Evolutionary conservation across 1,140 invertebrate species (phyloP).

Genomic region (Procambarus virginalis): DNA sequence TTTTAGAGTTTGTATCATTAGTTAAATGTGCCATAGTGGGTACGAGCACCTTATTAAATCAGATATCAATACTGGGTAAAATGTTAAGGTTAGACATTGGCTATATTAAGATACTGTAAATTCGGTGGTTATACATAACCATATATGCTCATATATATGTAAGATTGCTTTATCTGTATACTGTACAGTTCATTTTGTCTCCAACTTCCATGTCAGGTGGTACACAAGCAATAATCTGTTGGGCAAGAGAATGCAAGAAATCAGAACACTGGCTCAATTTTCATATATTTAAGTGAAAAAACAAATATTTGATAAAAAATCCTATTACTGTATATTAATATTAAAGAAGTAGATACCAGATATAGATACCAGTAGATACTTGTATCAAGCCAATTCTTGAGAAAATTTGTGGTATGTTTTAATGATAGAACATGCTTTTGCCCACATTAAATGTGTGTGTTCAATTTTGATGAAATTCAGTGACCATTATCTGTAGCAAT

Average conservation of each 20-base stretch:
- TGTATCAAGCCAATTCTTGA: too few species aligned
- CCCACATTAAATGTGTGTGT: too few species aligned
- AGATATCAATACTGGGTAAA: background rate
- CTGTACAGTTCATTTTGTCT: background rate
- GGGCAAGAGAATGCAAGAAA: background rate
- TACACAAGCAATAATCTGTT: background rate
- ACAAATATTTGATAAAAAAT: too few species aligned
- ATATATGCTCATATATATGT: background rate
- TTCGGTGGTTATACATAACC: background rate
- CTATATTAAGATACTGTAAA: too few species aligned
- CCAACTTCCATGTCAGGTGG: background rate
- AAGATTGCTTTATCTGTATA: background rate
- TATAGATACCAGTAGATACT: too few species aligned
- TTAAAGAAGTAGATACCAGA: too few species aligned
- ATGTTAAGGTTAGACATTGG: background rate
- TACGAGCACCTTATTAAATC: background rate
- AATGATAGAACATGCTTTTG: too few species aligned
- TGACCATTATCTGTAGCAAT: too few species aligned
- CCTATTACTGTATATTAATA: too few species aligned
- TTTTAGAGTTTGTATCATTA: constrained; percentile 16
- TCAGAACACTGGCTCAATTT: background rate
- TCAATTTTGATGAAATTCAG: too few species aligned
- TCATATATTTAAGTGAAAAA: too few species aligned
- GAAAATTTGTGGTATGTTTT: too few species aligned
- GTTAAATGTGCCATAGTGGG: background rate